Evolutionary conservation across 1,140 invertebrate species (phyloP).

Genomic region (Scaptodrosophila lebanonensis): DNA sequence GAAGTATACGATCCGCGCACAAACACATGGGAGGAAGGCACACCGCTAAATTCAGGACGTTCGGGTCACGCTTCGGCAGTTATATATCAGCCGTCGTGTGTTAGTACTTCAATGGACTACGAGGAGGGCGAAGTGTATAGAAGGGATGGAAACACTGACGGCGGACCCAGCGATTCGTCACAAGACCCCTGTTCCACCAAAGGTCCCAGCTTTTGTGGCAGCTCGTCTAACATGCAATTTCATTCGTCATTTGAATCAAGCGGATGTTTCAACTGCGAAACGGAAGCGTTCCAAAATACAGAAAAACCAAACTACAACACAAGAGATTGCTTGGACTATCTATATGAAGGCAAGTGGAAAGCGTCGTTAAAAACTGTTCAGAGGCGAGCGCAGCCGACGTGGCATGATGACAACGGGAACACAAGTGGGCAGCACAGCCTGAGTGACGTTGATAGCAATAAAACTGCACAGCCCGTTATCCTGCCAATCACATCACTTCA

Average conservation of each 20-base stretch:
- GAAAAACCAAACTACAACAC: background rate
- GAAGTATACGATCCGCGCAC: slow-evolving; percentile 90
- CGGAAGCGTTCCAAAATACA: slow-evolving; percentile 4
- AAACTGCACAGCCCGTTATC: no score
- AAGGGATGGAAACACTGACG: slow-evolving; percentile 29
- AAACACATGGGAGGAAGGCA: slow-evolving; percentile 86
- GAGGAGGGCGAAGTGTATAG: slow-evolving; percentile 45
- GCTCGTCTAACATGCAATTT: slow-evolving; percentile 54
- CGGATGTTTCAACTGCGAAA: slow-evolving; percentile 63
- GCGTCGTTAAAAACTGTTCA: no score
- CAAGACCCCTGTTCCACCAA: slow-evolving; percentile 19
- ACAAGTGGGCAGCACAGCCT: no score
- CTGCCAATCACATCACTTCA: no score
- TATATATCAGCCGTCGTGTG: slow-evolving; percentile 84
- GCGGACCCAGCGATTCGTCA: background rate
- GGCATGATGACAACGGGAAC: no score
- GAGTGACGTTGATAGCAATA: no score
- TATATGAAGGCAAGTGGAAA: no score
- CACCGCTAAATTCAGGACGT: slow-evolving; percentile 88
- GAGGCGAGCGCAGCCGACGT: no score
- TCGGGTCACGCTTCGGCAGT: slow-evolving; percentile 94
- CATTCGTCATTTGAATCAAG: slow-evolving; percentile 48
- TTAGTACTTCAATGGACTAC: slow-evolving; percentile 79
- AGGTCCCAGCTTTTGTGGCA: slow-evolving; percentile 24
- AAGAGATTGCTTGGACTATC: no score